Evolutionary conservation across 2,113 vertebrate genomes (phyloP).

Genomic region (Cnemophilus loriae): DNA sequence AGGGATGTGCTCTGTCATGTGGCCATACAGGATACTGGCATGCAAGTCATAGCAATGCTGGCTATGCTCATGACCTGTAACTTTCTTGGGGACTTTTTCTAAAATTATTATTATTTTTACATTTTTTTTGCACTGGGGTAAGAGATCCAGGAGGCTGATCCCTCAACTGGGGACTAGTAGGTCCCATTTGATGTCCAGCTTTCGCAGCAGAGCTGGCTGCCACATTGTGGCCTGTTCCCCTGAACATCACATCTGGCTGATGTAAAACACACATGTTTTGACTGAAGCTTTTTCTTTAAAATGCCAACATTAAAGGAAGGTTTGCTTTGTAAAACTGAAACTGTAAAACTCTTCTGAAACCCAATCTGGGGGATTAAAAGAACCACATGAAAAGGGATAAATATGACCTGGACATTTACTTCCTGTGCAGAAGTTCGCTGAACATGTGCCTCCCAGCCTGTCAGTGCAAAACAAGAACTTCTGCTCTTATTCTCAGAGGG

Average conservation of each 20-base stretch:
- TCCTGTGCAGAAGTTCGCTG: constrained; percentile 89
- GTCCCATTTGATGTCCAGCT: not conserved
- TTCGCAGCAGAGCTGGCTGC: constrained; percentile 59
- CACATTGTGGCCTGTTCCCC: constrained; percentile 64
- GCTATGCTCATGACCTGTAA: not conserved
- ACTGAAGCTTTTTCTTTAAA: constrained; percentile 82
- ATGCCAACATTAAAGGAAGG: constrained; percentile 93
- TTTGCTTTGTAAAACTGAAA: constrained; percentile 87
- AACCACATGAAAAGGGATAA: constrained; percentile 90
- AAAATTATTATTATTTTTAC: not conserved
- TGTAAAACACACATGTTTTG: constrained; percentile 92
- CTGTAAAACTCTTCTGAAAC: constrained; percentile 83
- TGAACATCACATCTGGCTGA: constrained; percentile 84
- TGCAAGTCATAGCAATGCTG: not conserved
- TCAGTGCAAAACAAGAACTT: constrained; percentile 40
- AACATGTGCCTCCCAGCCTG: constrained; percentile 89
- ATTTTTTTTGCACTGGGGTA: not conserved
- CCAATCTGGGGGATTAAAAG: constrained; percentile 86
- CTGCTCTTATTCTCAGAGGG: constrained; percentile 5
- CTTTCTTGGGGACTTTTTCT: not conserved
- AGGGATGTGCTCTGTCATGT: not conserved
- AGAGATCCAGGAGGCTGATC: not conserved
- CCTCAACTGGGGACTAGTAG: not conserved
- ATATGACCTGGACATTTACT: constrained; percentile 85
- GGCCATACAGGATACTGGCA: not conserved